Evolutionary conservation across 2,888 invertebrate species (phyloP).

Genomic region (Druceiella hillmani): DNA sequence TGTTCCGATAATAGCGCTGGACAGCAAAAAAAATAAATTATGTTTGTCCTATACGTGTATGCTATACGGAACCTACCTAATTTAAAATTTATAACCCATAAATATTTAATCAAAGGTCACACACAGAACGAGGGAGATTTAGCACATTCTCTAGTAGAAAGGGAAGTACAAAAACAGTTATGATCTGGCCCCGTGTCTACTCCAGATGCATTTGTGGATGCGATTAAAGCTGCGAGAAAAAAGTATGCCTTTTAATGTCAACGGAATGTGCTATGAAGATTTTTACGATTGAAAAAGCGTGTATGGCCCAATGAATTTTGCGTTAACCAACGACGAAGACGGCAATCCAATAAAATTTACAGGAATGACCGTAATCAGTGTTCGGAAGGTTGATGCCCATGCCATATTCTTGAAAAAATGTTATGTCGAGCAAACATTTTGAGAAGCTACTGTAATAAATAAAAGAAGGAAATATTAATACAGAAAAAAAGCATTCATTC

Average conservation of each 20-base stretch:
- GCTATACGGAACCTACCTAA: slow-evolving; percentile 14
- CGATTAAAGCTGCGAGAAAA: slow-evolving; percentile 16
- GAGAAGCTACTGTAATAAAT: too few relatives aligned
- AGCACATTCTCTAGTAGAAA: slow-evolving; percentile 20
- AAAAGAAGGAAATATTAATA: too few relatives aligned
- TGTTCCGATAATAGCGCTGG: slow-evolving; percentile 28
- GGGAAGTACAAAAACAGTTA: slow-evolving; percentile 14
- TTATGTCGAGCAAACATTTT: too few relatives aligned
- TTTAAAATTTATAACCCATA: slow-evolving; percentile 14
- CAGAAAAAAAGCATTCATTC: too few relatives aligned
- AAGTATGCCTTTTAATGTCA: slow-evolving; percentile 11
- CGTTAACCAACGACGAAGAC: too few relatives aligned
- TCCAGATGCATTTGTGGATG: slow-evolving; percentile 15
- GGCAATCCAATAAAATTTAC: too few relatives aligned
- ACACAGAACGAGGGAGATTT: slow-evolving; percentile 25
- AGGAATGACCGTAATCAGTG: too few relatives aligned
- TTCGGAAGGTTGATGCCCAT: too few relatives aligned
- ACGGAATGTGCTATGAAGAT: slow-evolving; percentile 20
- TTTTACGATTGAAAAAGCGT: slow-evolving; percentile 23
- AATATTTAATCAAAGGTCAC: slow-evolving; percentile 24
- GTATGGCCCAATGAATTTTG: too few relatives aligned
- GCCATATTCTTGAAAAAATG: too few relatives aligned
- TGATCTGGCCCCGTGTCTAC: slow-evolving; percentile 15
- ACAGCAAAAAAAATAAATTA: slow-evolving; percentile 27
- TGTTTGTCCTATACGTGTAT: slow-evolving; percentile 17